Conservation (phyloP, 2,113 vertebrate genomes). For the Lepisosteus oculatus region DNA sequence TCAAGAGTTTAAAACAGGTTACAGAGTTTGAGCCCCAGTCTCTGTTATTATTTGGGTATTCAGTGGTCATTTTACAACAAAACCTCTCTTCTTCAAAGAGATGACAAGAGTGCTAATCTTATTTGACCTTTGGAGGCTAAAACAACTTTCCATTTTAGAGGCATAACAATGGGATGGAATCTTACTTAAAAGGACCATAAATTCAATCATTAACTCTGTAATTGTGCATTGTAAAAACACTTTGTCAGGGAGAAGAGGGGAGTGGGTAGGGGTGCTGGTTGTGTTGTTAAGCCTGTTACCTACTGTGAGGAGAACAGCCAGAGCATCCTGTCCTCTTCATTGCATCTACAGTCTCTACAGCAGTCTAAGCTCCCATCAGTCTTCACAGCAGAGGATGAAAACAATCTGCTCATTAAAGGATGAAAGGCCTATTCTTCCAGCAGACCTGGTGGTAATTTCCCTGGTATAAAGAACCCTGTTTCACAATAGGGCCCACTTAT, state of each 20-base stretch:
- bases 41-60: neutral
- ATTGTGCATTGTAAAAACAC: slow-evolving; percentile 70
- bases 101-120: slow-evolving; percentile 43
- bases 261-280: slow-evolving; percentile 43
- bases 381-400: slow-evolving; percentile 53
- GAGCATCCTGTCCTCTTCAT: slow-evolving; percentile 31
- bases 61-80: slow-evolving; percentile 45
- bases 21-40: neutral
- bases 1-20: too few species aligned
- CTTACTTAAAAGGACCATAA: slow-evolving; percentile 48
- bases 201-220: slow-evolving; percentile 60
- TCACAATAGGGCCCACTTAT: slow-evolving; percentile 43
- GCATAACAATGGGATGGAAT: slow-evolving; percentile 32
- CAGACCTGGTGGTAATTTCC: slow-evolving; percentile 46
- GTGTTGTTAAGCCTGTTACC: slow-evolving; percentile 38
- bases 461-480: slow-evolving; percentile 39
- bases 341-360: slow-evolving; percentile 25
- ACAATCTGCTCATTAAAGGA: slow-evolving; percentile 72
- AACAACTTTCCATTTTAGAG: slow-evolving; percentile 50
- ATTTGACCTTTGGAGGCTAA: slow-evolving; percentile 52
- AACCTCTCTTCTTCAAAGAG: slow-evolving; percentile 28
- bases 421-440: slow-evolving; percentile 47
- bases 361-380: slow-evolving; percentile 58
- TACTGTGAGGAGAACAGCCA: slow-evolving; percentile 46
- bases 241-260: slow-evolving; percentile 49